A percentile compares a stretch with the other conserved stretches of the same genome.
These are phyloP conservation scores for Phrixothrix hirtus DNA, from an alignment of 2,888 invertebrate species.

Conservation along the genomic window DNA sequence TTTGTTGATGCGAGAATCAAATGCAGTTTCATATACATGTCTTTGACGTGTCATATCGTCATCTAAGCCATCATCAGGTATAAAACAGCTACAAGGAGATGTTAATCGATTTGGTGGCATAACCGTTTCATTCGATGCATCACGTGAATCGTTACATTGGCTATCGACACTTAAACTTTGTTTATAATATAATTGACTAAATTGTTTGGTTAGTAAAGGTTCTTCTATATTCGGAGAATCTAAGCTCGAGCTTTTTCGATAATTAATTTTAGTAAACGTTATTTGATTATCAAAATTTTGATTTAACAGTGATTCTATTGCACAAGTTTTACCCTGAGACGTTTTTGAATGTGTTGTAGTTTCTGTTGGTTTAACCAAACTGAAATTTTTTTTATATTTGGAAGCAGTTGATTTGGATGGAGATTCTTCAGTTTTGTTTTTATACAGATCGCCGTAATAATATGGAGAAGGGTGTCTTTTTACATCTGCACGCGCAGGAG, in stretches of 20 bases:
- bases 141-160: slow-evolving; percentile 67
- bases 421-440: slow-evolving; percentile 50
- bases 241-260: slow-evolving; percentile 48
- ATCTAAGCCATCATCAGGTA: slow-evolving; percentile 64
- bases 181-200: slow-evolving; percentile 58
- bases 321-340: slow-evolving; percentile 15
- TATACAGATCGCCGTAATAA: slow-evolving; percentile 79
- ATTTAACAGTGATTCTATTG: slow-evolving; percentile 18
- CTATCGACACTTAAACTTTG: slow-evolving; percentile 77
- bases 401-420: slow-evolving; percentile 25
- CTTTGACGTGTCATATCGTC: slow-evolving; percentile 66
- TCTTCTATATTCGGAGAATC: slow-evolving; percentile 44
- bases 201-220: slow-evolving; percentile 52
- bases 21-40: slow-evolving; percentile 87
- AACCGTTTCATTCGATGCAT: slow-evolving; percentile 56
- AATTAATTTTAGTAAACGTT: slow-evolving; percentile 38
- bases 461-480: slow-evolving; percentile 79
- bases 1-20: slow-evolving; percentile 83
- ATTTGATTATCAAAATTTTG: slow-evolving; percentile 33
- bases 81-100: slow-evolving; percentile 75
- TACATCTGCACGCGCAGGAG: slow-evolving; percentile 60
- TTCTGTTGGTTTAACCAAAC: slow-evolving; percentile 54
- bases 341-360: slow-evolving; percentile 49
- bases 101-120: slow-evolving; percentile 74
- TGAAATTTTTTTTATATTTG: slow-evolving; percentile 43